Evolutionary conservation across 2,797 vertebrate species (phyloP), one percentile per base, ranked within the genome.

Genomic region (Threskiornis aethiopicus): DNA sequence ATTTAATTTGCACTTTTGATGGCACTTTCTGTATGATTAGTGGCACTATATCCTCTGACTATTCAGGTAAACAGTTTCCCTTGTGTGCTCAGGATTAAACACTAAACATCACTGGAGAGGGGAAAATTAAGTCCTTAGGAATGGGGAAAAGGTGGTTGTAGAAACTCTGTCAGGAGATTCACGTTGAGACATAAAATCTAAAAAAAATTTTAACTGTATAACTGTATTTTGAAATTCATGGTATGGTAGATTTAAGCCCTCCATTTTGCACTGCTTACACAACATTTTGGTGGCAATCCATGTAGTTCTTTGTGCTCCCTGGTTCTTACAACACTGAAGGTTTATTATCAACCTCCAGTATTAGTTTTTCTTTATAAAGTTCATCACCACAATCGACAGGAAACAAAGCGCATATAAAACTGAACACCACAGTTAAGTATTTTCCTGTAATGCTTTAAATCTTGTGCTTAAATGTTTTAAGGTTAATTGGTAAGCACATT

Each of bases 361-460:
- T 84, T 83, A 92, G 22, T 59, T 97, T 96, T 96, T 88, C 61
- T 86, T 97, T 93, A 67, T 81, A 76, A 91, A 96, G 89, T 95
- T 97, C 54, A 57, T 92, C 94, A 86, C 85, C 39, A 84, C 33
- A 94, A 90, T 28, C 90, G 78, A 91, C 76, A 95, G 81, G 83
- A 95, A 97, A 85, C 46, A 92, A 93, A 87, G 42, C 79, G 65
- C 64, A 70, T 89, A 42, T 88, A 93, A 96, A 97, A 93, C 69
- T 47, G 85, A 97, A 89, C 55, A 78, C 46, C 31, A 21, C 47
- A 20, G 35, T 96, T 90, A 95, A 94, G 78, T 90, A 92, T 93
- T 97, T 96, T 96, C 69, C 72, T 89, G 84, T 92, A 96, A 94
- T 66, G 87, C 51, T 93, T 94, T 93, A 92, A 85, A 93, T 91